phyloP scores from a whole-genome alignment of 2,797 vertebrate species.

The Denticeps clupeoides region DNA sequence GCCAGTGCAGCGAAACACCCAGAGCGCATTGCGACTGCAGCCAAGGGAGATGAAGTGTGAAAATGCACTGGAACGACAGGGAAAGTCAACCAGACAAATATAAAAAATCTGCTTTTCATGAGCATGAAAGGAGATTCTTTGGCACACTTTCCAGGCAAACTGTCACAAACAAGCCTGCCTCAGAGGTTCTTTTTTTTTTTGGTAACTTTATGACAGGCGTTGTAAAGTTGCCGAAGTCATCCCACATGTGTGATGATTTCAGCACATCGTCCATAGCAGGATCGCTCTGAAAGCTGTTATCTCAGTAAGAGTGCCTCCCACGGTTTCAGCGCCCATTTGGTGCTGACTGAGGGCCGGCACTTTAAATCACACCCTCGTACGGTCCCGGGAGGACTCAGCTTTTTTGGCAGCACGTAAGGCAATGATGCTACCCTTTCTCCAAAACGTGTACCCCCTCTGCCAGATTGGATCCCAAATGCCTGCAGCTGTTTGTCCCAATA shows the following conservation, averaged over 20 bases:
- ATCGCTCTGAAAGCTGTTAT: constrained; percentile 38
- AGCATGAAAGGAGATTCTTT: constrained; percentile 14
- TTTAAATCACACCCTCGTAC: constrained; percentile 43
- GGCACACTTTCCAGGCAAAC: constrained; percentile 19
- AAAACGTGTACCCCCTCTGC: too few relatives aligned
- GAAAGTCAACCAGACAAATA: constrained; percentile 22
- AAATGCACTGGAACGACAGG: constrained; percentile 35
- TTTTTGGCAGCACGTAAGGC: constrained; percentile 35
- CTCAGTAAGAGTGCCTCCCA: constrained; percentile 35
- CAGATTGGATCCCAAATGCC: constrained; percentile 14
- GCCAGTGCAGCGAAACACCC: constrained; percentile 35
- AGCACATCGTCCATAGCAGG: constrained; percentile 27
- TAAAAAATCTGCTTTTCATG: constrained; percentile 34
- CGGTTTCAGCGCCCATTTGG: constrained; percentile 37
- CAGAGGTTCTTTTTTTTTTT: constrained; percentile 8
- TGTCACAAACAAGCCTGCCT: neutral
- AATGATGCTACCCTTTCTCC: constrained; percentile 18
- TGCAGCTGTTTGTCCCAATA: constrained; percentile 30
- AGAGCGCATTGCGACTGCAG: constrained; percentile 29
- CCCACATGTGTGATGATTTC: neutral
- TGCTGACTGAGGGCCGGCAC: constrained; percentile 26
- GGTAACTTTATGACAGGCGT: neutral
- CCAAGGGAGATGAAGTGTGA: constrained; percentile 37
- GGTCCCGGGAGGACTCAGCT: constrained; percentile 23
- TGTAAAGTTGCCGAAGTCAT: constrained; percentile 1